phyloP scores from a whole-genome alignment of 2,888 invertebrate genomes.

The Drosophila rellima region DNA sequence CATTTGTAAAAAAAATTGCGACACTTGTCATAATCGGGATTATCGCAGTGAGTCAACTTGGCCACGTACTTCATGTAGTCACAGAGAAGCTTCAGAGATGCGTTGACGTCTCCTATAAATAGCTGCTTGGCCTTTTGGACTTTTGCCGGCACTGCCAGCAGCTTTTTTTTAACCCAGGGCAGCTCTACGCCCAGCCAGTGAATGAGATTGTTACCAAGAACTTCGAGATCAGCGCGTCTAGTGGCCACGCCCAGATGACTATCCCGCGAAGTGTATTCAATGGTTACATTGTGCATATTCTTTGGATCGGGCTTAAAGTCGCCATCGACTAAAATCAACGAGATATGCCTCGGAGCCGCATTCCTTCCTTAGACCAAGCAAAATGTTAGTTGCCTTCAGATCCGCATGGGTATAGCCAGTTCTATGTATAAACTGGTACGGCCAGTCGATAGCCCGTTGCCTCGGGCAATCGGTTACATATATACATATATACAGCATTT shows the following conservation, averaged over 20 bases:
- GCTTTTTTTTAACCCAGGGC: constrained; percentile 92
- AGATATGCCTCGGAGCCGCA: constrained; percentile 92
- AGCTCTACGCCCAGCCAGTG: constrained; percentile 94
- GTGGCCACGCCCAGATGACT: constrained; percentile 96
- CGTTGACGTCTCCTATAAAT: constrained; percentile 87
- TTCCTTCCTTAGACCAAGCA: constrained; percentile 90
- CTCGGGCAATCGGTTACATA: constrained; percentile 89
- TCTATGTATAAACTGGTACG: constrained; percentile 96
- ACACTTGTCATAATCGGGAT: constrained; percentile 91
- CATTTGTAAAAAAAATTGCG: constrained; percentile 88
- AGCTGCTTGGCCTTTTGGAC: constrained; percentile 90
- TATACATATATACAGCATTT: constrained; percentile 95
- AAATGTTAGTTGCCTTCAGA: constrained; percentile 97
- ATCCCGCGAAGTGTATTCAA: constrained; percentile 98
- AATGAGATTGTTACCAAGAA: constrained; percentile 96
- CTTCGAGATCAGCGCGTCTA: constrained; percentile 97
- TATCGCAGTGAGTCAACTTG: constrained; percentile 89
- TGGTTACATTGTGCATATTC: constrained; percentile 98
- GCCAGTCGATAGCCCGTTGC: constrained; percentile 92
- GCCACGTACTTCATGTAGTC: constrained; percentile 90
- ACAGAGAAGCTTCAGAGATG: constrained; percentile 79
- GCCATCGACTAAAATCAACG: constrained; percentile 97
- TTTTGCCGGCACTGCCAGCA: constrained; percentile 87
- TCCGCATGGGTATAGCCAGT: constrained; percentile 97
- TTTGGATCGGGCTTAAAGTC: constrained; percentile 95